A percentile compares a stretch with the other conserved stretches of the same genome.
These are phyloP conservation scores for Odocoileus virginianus DNA, from an alignment of 2,113 vertebrate species.

Conservation along the genomic window DNA sequence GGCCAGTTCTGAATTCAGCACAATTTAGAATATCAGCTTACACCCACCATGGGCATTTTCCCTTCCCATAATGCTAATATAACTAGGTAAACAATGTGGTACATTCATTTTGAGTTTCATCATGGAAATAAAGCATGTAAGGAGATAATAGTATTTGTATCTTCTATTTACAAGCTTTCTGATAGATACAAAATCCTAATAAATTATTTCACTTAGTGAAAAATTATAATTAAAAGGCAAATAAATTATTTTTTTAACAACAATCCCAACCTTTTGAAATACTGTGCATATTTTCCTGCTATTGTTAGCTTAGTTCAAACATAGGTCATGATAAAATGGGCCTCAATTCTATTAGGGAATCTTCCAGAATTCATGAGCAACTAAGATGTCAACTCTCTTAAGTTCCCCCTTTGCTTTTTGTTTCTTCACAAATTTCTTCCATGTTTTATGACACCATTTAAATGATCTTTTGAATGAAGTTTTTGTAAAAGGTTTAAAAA, in stretches of 20 bases:
- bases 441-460: neutral
- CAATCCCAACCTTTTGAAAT: rapidly evolving
- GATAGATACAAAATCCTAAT: neutral
- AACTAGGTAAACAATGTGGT: neutral
- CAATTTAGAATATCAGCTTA: neutral
- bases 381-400: neutral
- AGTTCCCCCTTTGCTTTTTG: neutral
- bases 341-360: neutral
- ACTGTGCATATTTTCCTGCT: neutral
- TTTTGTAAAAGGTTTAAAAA: slow-evolving; percentile 7
- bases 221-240: slow-evolving; percentile 4
- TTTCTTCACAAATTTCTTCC: neutral
- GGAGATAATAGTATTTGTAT: neutral
- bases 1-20: neutral
- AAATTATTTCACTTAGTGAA: slow-evolving; percentile 1
- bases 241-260: neutral
- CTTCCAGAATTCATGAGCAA: neutral
- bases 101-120: neutral
- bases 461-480: neutral
- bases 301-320: neutral
- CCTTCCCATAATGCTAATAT: neutral
- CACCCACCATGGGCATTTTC: neutral
- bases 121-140: neutral
- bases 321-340: neutral
- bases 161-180: neutral